Evolutionary conservation across 2,113 vertebrate genomes (phyloP), one percentile per base, ranked within the genome.

Genomic region (Corythornis cristatus): DNA sequence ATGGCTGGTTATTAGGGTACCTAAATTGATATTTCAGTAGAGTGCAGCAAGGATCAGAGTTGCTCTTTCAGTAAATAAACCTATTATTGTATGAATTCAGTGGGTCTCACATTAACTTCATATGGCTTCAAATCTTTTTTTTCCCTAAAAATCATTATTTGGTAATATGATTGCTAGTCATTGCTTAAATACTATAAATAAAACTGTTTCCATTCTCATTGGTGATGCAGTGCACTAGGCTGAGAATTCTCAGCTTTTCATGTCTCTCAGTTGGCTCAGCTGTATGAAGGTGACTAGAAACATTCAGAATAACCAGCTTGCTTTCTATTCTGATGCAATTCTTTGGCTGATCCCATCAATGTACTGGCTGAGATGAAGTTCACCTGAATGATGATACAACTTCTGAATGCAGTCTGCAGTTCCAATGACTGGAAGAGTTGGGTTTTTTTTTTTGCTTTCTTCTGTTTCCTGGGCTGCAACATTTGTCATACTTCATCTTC

Each of bases 281-380:
- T 53, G 4, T 80, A 18, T n/a, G 33, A 57, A 57, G 53, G 40
- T 21, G 5, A 25, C 54, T 78, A 50, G 58, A 82, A 93, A n/a
- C 50, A 8, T 37, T 88, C 26, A 70, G 56, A 62, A 31, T 89
- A 75, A 92, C 70, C 26, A 75, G 16, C 50, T 76, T 82, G 51
- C 51, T 29, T 75, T 64, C 42, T 78, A 18, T 67, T 83, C 35
- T 94, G 83, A 45, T 0, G 4, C 45, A 65, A 80, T 83, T 83
- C 92, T 94, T 94, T 93, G 61, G 80, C 86, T 95, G 92, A 93
- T 96, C 86, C 88, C 90, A 72, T 93, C 26, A 76, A 61, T 4
- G 1, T 92, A 40, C 46, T 40, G 12, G 51, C 86, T 90, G 71
- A 70, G 92, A 9, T 79, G 3, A 79, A 62, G 66, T 76, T 46